phyloP scores from a whole-genome alignment of 1,140 invertebrate species.

The Aphaenogaster rudis region DNA sequence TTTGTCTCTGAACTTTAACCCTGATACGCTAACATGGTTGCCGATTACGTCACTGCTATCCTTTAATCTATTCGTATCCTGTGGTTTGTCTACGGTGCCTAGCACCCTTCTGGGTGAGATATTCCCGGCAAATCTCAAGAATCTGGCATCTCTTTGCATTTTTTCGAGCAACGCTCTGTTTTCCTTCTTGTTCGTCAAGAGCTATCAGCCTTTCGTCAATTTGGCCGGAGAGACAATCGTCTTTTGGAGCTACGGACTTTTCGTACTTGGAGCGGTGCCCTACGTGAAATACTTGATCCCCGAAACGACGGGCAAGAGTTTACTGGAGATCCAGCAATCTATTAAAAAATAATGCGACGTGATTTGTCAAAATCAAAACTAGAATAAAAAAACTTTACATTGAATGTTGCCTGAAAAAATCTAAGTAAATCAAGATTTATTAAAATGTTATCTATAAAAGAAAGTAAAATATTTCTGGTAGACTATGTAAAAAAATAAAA shows the following conservation, averaged over 20 bases:
- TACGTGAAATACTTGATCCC: constrained; percentile 88
- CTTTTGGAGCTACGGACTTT: constrained; percentile 88
- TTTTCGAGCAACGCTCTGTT: constrained; percentile 85
- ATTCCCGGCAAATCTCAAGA: constrained; percentile 84
- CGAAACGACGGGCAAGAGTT: constrained; percentile 87
- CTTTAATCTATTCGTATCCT: constrained; percentile 79
- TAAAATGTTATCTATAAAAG: not conserved
- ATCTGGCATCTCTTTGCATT: constrained; percentile 86
- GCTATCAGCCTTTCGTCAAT: constrained; percentile 86
- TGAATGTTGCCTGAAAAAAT: not conserved
- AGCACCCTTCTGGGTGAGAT: constrained; percentile 83
- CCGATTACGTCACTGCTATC: constrained; percentile 80
- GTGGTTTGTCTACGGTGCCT: constrained; percentile 82
- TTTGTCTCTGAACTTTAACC: constrained; percentile 72
- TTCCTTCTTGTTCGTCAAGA: constrained; percentile 88
- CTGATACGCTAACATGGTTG: constrained; percentile 82
- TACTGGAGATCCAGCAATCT: constrained; percentile 88
- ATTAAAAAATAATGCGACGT: constrained; percentile 40
- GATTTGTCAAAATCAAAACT: not conserved
- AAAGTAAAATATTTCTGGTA: not conserved
- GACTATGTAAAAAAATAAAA: not conserved
- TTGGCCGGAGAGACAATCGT: constrained; percentile 80
- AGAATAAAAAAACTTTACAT: not conserved
- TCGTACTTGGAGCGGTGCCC: constrained; percentile 86
- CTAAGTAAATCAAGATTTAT: not conserved